Evolutionary conservation across 2,888 invertebrate species (phyloP), one percentile per base, ranked within the genome.

Genomic region (Chloromyia formosa): DNA sequence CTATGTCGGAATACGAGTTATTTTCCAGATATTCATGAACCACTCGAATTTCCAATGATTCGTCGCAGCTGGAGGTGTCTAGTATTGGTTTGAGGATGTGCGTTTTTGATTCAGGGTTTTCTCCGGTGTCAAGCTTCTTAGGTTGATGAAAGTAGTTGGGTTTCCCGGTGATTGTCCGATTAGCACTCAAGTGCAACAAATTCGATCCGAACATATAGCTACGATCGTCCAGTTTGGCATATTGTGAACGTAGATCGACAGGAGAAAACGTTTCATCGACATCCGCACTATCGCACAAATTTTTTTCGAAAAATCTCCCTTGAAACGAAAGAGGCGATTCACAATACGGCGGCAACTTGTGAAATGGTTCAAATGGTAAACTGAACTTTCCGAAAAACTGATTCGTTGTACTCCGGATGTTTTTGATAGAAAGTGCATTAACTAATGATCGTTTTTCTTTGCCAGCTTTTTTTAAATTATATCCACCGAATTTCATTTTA

Each of bases 1-100:
- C 83, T 62, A 85, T 85, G 49, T 85, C 85, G 1, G 85, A 83
- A 75, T 84, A 85, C 0, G 84, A 83, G 78, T 84, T 84, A n/a
- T 82, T 82, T 74, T 85, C 84, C 42, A 85, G 79, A 73, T 85
- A 85, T 72, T 85, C 83, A 75, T 84, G 83, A 22, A 85, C 80
- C 71, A 85, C 77, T 16, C 82, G 82, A 78, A 83, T 83, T 75
- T 85, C 85, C n/a, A 83, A 64, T 0, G 84, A 83, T 75, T 84
- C 84, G 78, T 84, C 83, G 73, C 83, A 83, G 74, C 83, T 83
- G 0, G 84, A 82, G 0, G 82, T 78, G 40, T 84, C 83, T n/a
- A 83, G 81, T 0, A 84, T 79, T 72, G 82, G 81, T 66, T 82
- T 82, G 56, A 84, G 83, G 5, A 83, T 80, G 1, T 82, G 82